Evolutionary conservation across 2,888 invertebrate species (phyloP), one percentile per base, ranked within the genome.

Genomic region (Sminthurides aquaticus): DNA sequence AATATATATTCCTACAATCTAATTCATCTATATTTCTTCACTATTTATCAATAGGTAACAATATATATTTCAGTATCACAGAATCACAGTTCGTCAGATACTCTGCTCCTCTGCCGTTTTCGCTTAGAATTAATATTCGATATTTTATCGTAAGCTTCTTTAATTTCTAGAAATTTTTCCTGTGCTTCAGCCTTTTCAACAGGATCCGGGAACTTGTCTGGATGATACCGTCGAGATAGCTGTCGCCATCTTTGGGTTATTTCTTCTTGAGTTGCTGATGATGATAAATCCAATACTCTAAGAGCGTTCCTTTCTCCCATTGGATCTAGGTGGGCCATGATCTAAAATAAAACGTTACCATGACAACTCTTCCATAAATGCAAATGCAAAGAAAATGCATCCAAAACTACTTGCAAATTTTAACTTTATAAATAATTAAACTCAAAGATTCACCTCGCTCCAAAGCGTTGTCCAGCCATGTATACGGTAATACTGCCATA

Each of bases 381-480:
- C 24, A 15, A 57, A 18, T 15, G 11, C 11, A 27, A 63, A 58
- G 18, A 60, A 3, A n/a, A n/a, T n/a, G n/a, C 18, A 43, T 11
- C 18, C 11, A 43, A 18, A 8, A 43, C 43, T 11, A 11, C 43
- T 43, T 43, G 11, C n/a, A 52, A 5, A 20, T 52, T 20, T 5
- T 20, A 20, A 52, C n/a, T n/a, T n/a, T 5, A 20, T 52, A 52
- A n/a, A 43, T n/a, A 15, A 15, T 34, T 15, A 34, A 34, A 34
- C 8, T 34, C 43, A 5, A 34, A 15, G 22, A 52, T 28, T 58
- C 49, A 70, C 70, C 77, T 92, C 89, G 74, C 88, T 86, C 90
- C 90, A 94, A 0, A 91, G 86, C 75, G 89, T 90, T 76, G 84
- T 84, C 88, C 88, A 95, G 66, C 96, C 96, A 76, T 95, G 88